These are phyloP conservation scores for Drosophila austrosaltans DNA, from an alignment of 2,888 invertebrate genomes.

Conservation along the genomic window DNA sequence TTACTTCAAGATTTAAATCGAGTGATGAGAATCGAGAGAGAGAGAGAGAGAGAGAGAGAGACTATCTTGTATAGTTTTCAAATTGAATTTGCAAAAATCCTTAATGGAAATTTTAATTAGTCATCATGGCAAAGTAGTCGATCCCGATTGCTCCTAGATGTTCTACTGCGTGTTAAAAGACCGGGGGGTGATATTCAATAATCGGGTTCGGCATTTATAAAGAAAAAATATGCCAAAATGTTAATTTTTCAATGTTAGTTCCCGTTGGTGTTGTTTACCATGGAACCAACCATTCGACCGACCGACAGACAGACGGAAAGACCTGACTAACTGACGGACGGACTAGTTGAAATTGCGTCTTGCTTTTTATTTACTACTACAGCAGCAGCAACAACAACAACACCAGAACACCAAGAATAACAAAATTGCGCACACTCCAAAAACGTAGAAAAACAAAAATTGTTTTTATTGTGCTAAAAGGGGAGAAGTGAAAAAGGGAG, in stretches of 20 bases:
- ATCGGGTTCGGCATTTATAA: too few relatives aligned
- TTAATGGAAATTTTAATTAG: too few relatives aligned
- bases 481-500: constrained; percentile 23
- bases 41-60: too few relatives aligned
- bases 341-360: constrained; percentile 61
- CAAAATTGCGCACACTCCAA: constrained; percentile 60
- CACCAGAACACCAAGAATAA: constrained; percentile 28
- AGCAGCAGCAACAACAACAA: constrained; percentile 25
- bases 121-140: too few relatives aligned
- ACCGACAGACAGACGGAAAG: too few relatives aligned
- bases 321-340: neutral
- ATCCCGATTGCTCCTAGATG: too few relatives aligned
- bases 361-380: constrained; percentile 52
- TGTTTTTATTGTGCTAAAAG: constrained; percentile 1
- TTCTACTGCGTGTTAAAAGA: too few relatives aligned
- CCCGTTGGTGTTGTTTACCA: constrained; percentile 45
- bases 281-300: neutral
- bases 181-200: too few relatives aligned
- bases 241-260: constrained; percentile 17
- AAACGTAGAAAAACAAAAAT: constrained; percentile 40
- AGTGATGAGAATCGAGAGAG: too few relatives aligned
- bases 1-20: too few relatives aligned
- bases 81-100: too few relatives aligned
- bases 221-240: too few relatives aligned
- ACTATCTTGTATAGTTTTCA: neutral